Base-by-base conservation (phyloP, 2,797 vertebrate genomes). In the Cynopterus sphinx region DNA sequence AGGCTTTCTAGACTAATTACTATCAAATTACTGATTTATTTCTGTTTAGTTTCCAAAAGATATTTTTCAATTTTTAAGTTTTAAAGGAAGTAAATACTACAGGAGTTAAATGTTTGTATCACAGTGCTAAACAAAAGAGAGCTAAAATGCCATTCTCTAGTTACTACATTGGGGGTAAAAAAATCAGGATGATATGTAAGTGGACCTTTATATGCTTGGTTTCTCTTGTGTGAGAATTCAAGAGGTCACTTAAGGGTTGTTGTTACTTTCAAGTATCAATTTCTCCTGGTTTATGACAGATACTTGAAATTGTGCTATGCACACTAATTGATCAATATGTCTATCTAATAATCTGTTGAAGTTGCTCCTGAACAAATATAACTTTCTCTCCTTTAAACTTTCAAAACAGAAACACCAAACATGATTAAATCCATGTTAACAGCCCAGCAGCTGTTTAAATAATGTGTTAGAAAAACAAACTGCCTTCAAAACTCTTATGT, bases 321-420 rank as follows among this genome's bases (percentile, higher is more conserved):
- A 83, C 36, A 91, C 63, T 88, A 92, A 92, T 51, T 95, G 87
- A 93, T 92, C 96, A 95, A 89, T 91, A 94, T 11, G 59, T 85
- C 57, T 77, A 75, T 77, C 41, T 92, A 95, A 85, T 85, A 89
- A 92, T 91, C 83, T 96, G 61, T 63, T 88, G 53, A 83, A 91
- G 82, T 68, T 95, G 46, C 26, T 78, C 92, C 90, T 95, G 31
- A 43, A 84, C 57, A 82, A 57, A 81, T n/a, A 90, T 10, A 89
- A 79, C 53, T 78, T 46, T 83, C 88, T 82, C 39, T 90, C 75
- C 67, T 92, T 92, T 43, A 96, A 96, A 95, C 41, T 28, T 95
- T 92, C 11, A 9, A 95, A 95, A 95, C 33, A 90, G 90, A 96
- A 86, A 94, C 67, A 95, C 22, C 70, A 95, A 96, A 95, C 46